These are phyloP conservation scores for Ridgeia piscesae DNA, from an alignment of 1,140 invertebrate genomes.

Conservation along the genomic window DNA sequence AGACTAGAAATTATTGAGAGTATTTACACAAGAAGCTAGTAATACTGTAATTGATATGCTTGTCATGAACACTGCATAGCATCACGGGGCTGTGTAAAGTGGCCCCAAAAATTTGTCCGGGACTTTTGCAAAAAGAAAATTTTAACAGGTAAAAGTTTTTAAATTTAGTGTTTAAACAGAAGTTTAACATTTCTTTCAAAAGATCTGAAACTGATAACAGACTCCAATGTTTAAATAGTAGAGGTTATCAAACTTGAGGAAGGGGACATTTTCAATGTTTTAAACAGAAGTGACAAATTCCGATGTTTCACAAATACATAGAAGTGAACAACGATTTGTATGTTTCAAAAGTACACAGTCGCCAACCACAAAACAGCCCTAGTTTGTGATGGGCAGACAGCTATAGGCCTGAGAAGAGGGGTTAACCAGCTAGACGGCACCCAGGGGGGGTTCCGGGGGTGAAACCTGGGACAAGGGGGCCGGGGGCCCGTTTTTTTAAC, in stretches of 20 bases:
- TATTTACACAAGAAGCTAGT: not conserved
- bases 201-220: too few relatives aligned
- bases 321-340: too few relatives aligned
- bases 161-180: too few relatives aligned
- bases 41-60: not conserved
- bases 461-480: conserved; percentile 11
- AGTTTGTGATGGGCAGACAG: not conserved
- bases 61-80: not conserved
- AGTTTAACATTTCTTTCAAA: too few relatives aligned
- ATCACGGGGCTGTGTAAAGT: not conserved
- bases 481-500: not conserved
- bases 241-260: too few relatives aligned
- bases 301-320: not conserved
- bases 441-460: not conserved
- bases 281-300: not conserved
- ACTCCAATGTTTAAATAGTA: too few relatives aligned
- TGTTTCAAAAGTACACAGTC: not conserved
- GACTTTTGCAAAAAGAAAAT: not conserved
- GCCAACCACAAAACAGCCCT: not conserved
- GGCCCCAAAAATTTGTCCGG: not conserved
- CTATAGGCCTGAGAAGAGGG: not conserved
- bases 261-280: too few relatives aligned
- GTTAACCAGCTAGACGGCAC: not conserved
- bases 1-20: not conserved
- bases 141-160: not conserved